These are phyloP conservation scores for Limnephilus lunatus DNA, from an alignment of 2,888 invertebrate species.

Conservation along the genomic window DNA sequence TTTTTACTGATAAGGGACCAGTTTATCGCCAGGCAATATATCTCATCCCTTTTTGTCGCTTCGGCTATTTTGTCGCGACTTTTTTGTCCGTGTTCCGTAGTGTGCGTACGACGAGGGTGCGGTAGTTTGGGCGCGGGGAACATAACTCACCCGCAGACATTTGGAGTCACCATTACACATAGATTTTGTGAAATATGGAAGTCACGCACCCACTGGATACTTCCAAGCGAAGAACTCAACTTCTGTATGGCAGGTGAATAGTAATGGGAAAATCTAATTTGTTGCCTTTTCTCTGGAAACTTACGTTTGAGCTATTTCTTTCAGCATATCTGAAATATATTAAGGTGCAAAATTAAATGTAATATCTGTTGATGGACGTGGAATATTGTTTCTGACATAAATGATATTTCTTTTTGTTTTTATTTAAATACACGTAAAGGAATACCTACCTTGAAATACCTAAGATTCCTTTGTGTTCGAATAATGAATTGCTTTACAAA, in stretches of 20 bases:
- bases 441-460: no score
- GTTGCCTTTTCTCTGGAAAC: not conserved
- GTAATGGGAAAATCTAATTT: not conserved
- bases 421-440: no score
- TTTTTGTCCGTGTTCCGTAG: not conserved
- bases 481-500: no score
- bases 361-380: no score
- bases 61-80: not conserved
- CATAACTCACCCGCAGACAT: not conserved
- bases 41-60: not conserved
- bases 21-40: not conserved
- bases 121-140: slow-evolving; percentile 2
- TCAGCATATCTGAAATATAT: not conserved
- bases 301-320: not conserved
- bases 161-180: slow-evolving; percentile 18
- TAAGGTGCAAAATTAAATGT: not conserved
- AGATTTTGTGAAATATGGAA: not conserved
- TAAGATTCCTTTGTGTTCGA: no score
- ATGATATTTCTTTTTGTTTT: not conserved
- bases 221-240: not conserved
- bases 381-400: not conserved
- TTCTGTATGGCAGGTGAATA: not conserved
- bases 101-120: not conserved
- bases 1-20: no score
- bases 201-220: not conserved